Evolutionary conservation across 2,113 vertebrate species (phyloP), one percentile per base, ranked within the genome.

Genomic region (Odobenus rosmarus): DNA sequence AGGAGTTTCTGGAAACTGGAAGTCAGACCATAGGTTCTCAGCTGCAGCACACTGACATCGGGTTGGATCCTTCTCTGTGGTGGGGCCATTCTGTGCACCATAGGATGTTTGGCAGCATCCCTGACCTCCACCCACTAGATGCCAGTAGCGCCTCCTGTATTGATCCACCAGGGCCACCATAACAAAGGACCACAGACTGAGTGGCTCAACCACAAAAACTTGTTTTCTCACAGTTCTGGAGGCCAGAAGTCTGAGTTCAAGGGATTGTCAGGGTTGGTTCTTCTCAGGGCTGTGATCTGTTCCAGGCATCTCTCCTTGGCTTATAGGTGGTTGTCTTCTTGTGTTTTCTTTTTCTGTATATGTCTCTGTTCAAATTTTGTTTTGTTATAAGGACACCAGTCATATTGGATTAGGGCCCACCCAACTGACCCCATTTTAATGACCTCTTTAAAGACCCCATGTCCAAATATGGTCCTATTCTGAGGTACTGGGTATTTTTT

Each of bases 11-110:
- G 53, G 53, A 62, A 72, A 26, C 71, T 51, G 31, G 39, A 72
- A 46, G 62, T 61, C 39, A 51, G 81, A 46, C 18, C 24, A 4
- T 10, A 21, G 39, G 36, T 39, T 80, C 42, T 71, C 24, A 80
- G 0, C 21, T 33, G 13, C 7, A 26, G 26, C 6, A 21, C 51
- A 3, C 39, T 61, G 64, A 31, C 2, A 4, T 1, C 28, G 39
- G 31, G 1, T 53, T 3, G 0, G 24, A 33, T 72, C 14, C 5
- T 59, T 72, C 53, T 23, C 59, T 28, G n/a, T 7, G 5, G n/a
- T 9, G 33, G 59, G 39, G 12, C 21, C 2, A 0, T 28, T 24
- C 74, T 57, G 1, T 14, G 31, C 15, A 2, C 9, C 33, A 28
- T 46, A 8, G 53, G 80, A 23, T 69, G 31, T 51, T 83, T 11